These are phyloP conservation scores for Hoplias malabaricus DNA, from an alignment of 2,113 vertebrate genomes.

Conservation along the genomic window DNA sequence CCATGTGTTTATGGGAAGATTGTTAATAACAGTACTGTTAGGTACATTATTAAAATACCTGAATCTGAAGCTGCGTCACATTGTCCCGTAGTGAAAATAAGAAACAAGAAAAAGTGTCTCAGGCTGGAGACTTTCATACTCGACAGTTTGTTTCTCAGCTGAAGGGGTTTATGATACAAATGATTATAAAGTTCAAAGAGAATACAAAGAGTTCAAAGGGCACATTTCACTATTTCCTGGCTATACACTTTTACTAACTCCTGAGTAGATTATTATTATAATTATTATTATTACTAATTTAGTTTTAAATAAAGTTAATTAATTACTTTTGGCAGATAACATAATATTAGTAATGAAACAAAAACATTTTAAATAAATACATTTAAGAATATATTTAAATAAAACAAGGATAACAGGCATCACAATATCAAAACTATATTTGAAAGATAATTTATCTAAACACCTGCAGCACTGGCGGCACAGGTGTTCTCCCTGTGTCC, in stretches of 20 bases:
- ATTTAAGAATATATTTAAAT: no score
- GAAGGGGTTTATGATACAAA: constrained; percentile 59
- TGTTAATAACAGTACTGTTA: not conserved
- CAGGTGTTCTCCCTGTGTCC: no score
- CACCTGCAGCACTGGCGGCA: no score
- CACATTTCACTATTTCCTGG: constrained; percentile 32
- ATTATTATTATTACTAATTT: not conserved
- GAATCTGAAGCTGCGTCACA: constrained; percentile 34
- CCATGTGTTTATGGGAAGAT: not conserved
- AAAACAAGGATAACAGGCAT: no score
- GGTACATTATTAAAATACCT: constrained; percentile 34
- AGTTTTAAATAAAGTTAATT: no score
- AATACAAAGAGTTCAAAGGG: constrained; percentile 77
- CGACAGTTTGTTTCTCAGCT: constrained; percentile 28
- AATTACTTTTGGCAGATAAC: no score
- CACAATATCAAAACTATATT: no score
- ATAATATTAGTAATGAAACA: no score
- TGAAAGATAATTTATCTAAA: no score
- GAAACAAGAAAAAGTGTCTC: constrained; percentile 46
- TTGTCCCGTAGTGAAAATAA: constrained; percentile 53
- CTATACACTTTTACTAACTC: not conserved
- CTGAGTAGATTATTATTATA: not conserved
- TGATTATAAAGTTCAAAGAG: constrained; percentile 59
- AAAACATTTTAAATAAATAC: no score
- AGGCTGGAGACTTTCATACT: constrained; percentile 39